Evolutionary conservation across 2,113 vertebrate genomes (phyloP).

Genomic region (Paramisgurnus dabryanus): DNA sequence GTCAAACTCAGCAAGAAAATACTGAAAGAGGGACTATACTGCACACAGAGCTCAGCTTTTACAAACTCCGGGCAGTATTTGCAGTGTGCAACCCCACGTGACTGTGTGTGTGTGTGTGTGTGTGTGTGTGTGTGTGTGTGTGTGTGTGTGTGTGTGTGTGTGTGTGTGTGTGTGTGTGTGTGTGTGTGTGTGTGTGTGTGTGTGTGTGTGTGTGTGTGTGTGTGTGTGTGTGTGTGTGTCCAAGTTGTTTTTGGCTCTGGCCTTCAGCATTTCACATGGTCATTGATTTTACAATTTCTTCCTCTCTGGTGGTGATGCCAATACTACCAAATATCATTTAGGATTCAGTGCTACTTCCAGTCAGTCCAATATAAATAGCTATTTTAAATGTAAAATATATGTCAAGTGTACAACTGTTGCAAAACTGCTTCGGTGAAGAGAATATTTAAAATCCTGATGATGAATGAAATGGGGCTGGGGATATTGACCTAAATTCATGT

Average conservation of each 20-base stretch:
- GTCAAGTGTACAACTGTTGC: neutral
- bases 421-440: neutral
- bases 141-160: slow-evolving; percentile 48
- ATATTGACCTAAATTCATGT: too few species aligned
- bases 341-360: neutral
- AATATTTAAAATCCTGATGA: neutral
- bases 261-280: slow-evolving; percentile 66
- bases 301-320: slow-evolving; percentile 9
- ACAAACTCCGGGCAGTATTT: slow-evolving; percentile 65
- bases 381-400: neutral
- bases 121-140: slow-evolving; percentile 46
- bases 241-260: slow-evolving; percentile 72
- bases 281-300: slow-evolving; percentile 61
- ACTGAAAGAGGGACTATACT: slow-evolving; percentile 68
- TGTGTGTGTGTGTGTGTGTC: slow-evolving; percentile 52
- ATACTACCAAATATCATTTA: neutral
- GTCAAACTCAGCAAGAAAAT: slow-evolving; percentile 48
- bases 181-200: slow-evolving; percentile 49
- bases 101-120: slow-evolving; percentile 45
- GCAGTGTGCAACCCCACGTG: slow-evolving; percentile 62
- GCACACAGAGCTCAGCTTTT: slow-evolving; percentile 72
- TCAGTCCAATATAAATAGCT: neutral
- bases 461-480: too few species aligned
- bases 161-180: slow-evolving; percentile 52
- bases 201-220: slow-evolving; percentile 49